Base-by-base conservation (phyloP, 2,113 vertebrate species). In the Scortum barcoo region DNA sequence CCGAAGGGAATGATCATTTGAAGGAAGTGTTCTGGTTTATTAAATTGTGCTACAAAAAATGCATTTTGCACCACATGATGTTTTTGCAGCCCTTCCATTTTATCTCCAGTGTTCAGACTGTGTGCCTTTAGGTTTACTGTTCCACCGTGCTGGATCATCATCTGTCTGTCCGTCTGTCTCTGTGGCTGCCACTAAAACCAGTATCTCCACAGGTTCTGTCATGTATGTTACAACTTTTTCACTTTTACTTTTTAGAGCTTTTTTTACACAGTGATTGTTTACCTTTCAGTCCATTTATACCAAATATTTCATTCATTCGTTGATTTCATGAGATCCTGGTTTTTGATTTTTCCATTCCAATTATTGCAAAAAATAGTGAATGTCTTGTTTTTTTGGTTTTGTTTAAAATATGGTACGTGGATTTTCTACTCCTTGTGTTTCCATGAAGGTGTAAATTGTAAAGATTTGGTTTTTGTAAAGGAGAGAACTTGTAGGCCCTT, bases 71-170 rank as follows among this genome's bases (percentile, higher is more conserved):
- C 46, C 42, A 42, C 50, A 7, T 36, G 20, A 62, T 1, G 70
- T 22, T 58, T 28, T 50, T 6, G 3, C 30, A 40, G n/a, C 24
- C 38, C 11, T 11, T 36, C 46, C 16, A 2, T 46, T 58, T 72
- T 42, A 75, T 78, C 44, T 40, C 38, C 46, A 10, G 40, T 74
- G 53, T 69, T 83, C 57, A 60, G 33, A 57, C 50, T 48, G 10
- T 62, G 82, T 92, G 82, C 77, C 84, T 86, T 85, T 78, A 12
- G n/a, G 66, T 76, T 78, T 63, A 10, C 44, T 54, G 22, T 24
- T 72, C 73, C 33, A 36, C 63, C 6, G 0, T 20, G 17, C 42
- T 58, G 60, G 66, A 28, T 57, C 28, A 22, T 48, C 26, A 74
- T 63, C 53, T 17, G 38, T 61, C 51, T 38, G 12, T 63, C 26